A percentile compares a stretch with the other conserved stretches of the same genome.
These are phyloP conservation scores for Pempheris klunzingeri DNA, from an alignment of 2,797 vertebrate genomes.

Conservation along the genomic window DNA sequence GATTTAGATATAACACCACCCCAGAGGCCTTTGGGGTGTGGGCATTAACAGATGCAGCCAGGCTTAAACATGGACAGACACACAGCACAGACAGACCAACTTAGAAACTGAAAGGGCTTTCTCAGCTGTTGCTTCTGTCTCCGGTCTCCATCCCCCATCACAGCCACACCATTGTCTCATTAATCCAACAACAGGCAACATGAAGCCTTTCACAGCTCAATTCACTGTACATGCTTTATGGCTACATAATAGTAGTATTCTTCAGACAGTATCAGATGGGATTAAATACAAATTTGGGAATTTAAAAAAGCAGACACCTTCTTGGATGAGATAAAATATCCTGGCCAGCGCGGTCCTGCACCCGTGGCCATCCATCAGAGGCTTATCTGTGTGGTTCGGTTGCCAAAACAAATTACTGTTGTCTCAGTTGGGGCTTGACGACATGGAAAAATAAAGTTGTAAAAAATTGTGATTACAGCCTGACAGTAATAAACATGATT, in stretches of 20 bases:
- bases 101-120: slow-evolving; percentile 72
- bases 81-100: slow-evolving; percentile 54
- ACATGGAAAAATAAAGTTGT: slow-evolving; percentile 48
- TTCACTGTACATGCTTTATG: slow-evolving; percentile 39
- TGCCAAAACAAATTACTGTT: slow-evolving; percentile 66
- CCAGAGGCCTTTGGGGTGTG: slow-evolving; percentile 57
- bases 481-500: slow-evolving; percentile 33
- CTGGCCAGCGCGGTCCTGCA: slow-evolving; percentile 15
- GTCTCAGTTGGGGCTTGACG: slow-evolving; percentile 54
- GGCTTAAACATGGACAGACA: slow-evolving; percentile 56
- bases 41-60: slow-evolving; percentile 70
- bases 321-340: slow-evolving; percentile 21
- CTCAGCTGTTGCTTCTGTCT: slow-evolving; percentile 75
- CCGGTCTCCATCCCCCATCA: slow-evolving; percentile 26
- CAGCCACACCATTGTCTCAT: slow-evolving; percentile 59
- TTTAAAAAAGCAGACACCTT: slow-evolving; percentile 34
- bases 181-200: slow-evolving; percentile 49
- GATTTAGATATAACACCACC: slow-evolving; percentile 61
- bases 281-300: slow-evolving; percentile 7
- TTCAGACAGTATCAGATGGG: slow-evolving; percentile 27
- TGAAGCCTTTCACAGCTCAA: slow-evolving; percentile 31
- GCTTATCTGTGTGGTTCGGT: slow-evolving; percentile 55
- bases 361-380: slow-evolving; percentile 62
- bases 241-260: slow-evolving; percentile 1
- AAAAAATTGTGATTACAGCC: slow-evolving; percentile 22